Percentiles rank a stretch among this genome's conserved stretches.
Conservation (phyloP, 2,888 invertebrate genomes). For the Apotomis turbidana region DNA sequence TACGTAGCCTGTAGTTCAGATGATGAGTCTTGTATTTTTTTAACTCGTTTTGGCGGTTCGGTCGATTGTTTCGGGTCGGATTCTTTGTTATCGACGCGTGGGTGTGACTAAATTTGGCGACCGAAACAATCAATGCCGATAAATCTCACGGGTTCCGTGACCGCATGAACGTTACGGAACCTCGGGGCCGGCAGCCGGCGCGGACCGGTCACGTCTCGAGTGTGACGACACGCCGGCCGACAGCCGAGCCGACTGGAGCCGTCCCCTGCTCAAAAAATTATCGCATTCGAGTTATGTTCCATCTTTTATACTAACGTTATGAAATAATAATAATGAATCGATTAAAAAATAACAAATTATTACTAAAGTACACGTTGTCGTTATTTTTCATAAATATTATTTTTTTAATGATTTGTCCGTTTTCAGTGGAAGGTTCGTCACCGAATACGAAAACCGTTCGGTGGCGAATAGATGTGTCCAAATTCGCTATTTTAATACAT, state of each 20-base stretch:
- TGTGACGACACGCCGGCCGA: too few species aligned
- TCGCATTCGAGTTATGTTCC: constrained; percentile 22
- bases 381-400: constrained; percentile 67
- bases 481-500: constrained; percentile 41
- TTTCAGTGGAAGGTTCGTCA: constrained; percentile 61
- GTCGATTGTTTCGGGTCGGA: constrained; percentile 13
- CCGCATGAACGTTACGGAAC: too few species aligned
- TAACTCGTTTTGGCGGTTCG: constrained; percentile 25
- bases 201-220: too few species aligned
- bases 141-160: too few species aligned
- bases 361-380: not conserved
- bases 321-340: constrained; percentile 6
- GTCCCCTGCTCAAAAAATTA: constrained; percentile 43
- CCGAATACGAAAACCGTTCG: too few species aligned
- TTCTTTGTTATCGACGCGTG: too few species aligned
- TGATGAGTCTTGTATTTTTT: constrained; percentile 52
- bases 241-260: constrained; percentile 24
- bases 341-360: constrained; percentile 11
- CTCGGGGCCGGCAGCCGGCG: too few species aligned
- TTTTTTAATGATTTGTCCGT: constrained; percentile 43
- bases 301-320: constrained; percentile 11
- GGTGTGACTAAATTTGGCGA: too few species aligned
- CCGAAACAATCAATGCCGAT: too few species aligned
- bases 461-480: constrained; percentile 69
- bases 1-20: constrained; percentile 62